phyloP scores from a whole-genome alignment of 2,888 invertebrate genomes.

The Hemicrepidius hirtus region DNA sequence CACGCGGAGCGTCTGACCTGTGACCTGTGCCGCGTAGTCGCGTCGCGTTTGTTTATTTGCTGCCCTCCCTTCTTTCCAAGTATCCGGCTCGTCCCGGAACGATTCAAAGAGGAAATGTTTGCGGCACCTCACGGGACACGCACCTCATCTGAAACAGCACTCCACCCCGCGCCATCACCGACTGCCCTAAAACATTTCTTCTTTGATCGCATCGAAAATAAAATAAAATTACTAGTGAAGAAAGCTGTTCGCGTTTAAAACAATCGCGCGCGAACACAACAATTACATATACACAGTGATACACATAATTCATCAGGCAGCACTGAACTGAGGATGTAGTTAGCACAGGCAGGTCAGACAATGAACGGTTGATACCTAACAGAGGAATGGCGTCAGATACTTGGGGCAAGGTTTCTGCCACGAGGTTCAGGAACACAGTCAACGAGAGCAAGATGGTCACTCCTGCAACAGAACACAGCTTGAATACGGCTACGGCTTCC shows the following conservation, averaged over 20 bases:
- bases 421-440: slow-evolving; percentile 99
- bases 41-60: slow-evolving; percentile 55
- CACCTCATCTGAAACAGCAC: slow-evolving; percentile 61
- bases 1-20: slow-evolving; percentile 72
- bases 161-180: slow-evolving; percentile 59
- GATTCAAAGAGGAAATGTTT: slow-evolving; percentile 72
- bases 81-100: slow-evolving; percentile 70
- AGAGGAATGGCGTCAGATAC: slow-evolving; percentile 99
- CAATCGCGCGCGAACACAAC: slow-evolving; percentile 69
- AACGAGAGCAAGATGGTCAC: slow-evolving; percentile 99
- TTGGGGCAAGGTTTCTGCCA: slow-evolving; percentile 99
- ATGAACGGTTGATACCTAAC: slow-evolving; percentile 88
- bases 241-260: slow-evolving; percentile 56
- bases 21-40: slow-evolving; percentile 69
- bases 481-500: slow-evolving; percentile 70
- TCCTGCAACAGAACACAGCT: slow-evolving; percentile 89
- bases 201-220: slow-evolving; percentile 67
- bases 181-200: slow-evolving; percentile 71
- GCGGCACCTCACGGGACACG: slow-evolving; percentile 62
- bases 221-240: slow-evolving; percentile 52
- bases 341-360: slow-evolving; percentile 74
- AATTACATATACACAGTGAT: slow-evolving; percentile 72
- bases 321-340: slow-evolving; percentile 70
- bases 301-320: slow-evolving; percentile 71
- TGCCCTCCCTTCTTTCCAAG: slow-evolving; percentile 66